Conservation (phyloP, 1,140 invertebrate species). For the Lepidurus apus region DNA sequence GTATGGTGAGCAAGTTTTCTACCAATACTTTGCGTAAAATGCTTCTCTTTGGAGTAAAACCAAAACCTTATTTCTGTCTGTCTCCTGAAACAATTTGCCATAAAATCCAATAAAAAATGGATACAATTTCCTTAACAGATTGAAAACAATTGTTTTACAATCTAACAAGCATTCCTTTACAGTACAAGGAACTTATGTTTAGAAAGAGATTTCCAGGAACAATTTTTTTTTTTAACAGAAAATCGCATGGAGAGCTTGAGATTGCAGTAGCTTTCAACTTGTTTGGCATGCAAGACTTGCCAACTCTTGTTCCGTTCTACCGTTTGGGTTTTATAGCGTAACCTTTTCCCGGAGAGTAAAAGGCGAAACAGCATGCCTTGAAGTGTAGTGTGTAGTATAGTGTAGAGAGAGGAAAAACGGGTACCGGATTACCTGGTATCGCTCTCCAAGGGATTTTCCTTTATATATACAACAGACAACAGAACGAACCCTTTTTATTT, state of each 20-base stretch:
- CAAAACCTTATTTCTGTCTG: too few relatives aligned
- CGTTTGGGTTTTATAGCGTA: neutral
- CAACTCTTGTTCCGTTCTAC: neutral
- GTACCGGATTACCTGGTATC: conserved; percentile 1
- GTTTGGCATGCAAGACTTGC: conserved; percentile 4
- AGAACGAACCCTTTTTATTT: neutral
- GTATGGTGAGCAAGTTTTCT: too few relatives aligned
- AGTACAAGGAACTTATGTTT: too few relatives aligned
- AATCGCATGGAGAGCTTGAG: neutral
- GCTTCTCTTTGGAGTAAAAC: too few relatives aligned
- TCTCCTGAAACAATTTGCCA: too few relatives aligned
- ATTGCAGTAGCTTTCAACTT: neutral
- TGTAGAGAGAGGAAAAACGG: neutral
- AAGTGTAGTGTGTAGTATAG: neutral
- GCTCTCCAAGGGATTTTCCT: neutral
- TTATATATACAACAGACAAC: neutral
- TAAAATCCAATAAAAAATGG: too few relatives aligned
- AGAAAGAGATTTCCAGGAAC: too few relatives aligned
- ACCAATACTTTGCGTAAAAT: too few relatives aligned
- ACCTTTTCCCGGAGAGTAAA: neutral
- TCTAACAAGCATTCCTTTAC: too few relatives aligned
- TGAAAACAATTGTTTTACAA: too few relatives aligned
- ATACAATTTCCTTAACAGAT: too few relatives aligned
- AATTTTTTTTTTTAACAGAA: neutral
- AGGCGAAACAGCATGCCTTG: neutral